A percentile compares a stretch with the other conserved stretches of the same genome.
Evolutionary conservation across 2,888 invertebrate genomes (phyloP).

Genomic region (Orgyia antiqua): DNA sequence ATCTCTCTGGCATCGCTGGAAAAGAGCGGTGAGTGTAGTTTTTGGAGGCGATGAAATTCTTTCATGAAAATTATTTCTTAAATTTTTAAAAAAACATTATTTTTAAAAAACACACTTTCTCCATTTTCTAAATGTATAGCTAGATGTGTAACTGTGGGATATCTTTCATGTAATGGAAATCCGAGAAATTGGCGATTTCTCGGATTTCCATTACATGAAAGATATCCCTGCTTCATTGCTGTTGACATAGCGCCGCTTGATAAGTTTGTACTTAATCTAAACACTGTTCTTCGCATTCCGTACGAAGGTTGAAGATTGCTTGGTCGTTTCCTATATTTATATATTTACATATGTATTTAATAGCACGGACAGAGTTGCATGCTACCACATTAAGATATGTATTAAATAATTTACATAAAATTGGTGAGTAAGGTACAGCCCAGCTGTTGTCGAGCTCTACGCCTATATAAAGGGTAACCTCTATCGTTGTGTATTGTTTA

Average conservation of each 20-base stretch:
- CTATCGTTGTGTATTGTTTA: constrained; percentile 7
- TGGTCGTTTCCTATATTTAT: constrained; percentile 14
- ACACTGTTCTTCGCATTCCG: constrained; percentile 8
- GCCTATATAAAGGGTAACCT: constrained; percentile 7
- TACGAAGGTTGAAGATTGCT: constrained; percentile 10
- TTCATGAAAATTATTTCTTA: constrained; percentile 5
- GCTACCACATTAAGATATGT: constrained; percentile 12
- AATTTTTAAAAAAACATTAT: no score
- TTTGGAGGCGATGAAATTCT: constrained; percentile 1
- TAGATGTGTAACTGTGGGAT: constrained; percentile 10
- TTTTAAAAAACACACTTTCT: constrained; percentile 3
- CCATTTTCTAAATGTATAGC: constrained; percentile 14
- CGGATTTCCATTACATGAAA: constrained; percentile 7
- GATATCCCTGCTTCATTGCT: no score
- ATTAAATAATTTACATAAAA: constrained; percentile 10
- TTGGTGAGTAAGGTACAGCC: constrained; percentile 9
- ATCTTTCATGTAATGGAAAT: constrained; percentile 11
- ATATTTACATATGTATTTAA: constrained; percentile 8
- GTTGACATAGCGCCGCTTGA: no score
- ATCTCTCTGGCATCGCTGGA: constrained; percentile 1
- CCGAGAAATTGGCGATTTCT: constrained; percentile 10
- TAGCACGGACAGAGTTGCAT: constrained; percentile 11
- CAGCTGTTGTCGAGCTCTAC: constrained; percentile 27
- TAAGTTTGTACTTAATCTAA: constrained; percentile 14
- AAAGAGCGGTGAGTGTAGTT: constrained; percentile 2